Conservation (phyloP, 1,140 invertebrate genomes). For the Acromyrmex echinatior region DNA sequence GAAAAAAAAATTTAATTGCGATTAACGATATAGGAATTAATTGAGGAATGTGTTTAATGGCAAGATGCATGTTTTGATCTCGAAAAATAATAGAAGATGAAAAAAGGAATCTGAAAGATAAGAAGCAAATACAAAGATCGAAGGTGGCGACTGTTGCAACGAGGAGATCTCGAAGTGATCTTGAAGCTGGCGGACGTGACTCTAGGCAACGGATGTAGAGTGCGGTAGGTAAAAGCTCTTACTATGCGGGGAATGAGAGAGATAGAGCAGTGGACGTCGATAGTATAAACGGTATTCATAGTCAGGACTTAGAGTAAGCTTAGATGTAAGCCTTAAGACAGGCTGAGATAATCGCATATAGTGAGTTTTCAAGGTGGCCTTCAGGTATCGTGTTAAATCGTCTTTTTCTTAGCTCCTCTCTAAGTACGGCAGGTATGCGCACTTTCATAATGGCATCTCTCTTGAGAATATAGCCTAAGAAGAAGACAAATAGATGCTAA, state of each 20-base stretch:
- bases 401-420: background rate
- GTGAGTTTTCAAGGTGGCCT: constrained; percentile 33
- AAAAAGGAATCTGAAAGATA: background rate
- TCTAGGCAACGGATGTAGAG: constrained; percentile 51
- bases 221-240: constrained; percentile 56
- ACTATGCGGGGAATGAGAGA: background rate
- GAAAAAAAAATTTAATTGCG: background rate
- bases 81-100: background rate
- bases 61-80: background rate
- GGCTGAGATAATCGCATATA: constrained; percentile 34
- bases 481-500: constrained; percentile 3
- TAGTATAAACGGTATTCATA: constrained; percentile 15
- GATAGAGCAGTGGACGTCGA: constrained; percentile 12
- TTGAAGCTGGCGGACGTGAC: constrained; percentile 40
- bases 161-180: constrained; percentile 46
- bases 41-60: background rate
- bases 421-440: background rate
- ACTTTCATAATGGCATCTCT: background rate
- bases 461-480: constrained; percentile 18
- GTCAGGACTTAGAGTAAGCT: constrained; percentile 28
- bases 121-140: constrained; percentile 14
- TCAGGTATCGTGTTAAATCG: constrained; percentile 34
- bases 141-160: constrained; percentile 34
- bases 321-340: constrained; percentile 42
- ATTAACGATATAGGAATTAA: background rate